phyloP scores from a whole-genome alignment of 1,140 invertebrate genomes.

The Papilio polytes region DNA sequence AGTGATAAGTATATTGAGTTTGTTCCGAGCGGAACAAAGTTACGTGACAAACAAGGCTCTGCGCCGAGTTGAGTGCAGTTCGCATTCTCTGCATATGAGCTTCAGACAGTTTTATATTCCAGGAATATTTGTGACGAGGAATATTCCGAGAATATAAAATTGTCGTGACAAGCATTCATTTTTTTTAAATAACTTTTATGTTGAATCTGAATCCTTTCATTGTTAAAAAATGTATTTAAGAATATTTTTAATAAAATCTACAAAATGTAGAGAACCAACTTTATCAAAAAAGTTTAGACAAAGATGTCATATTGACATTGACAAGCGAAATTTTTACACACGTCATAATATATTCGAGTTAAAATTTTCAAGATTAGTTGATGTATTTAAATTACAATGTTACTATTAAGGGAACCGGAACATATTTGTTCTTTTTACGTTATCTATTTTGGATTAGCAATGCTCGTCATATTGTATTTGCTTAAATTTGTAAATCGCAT shows the following conservation, averaged over 20 bases:
- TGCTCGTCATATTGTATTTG: conserved; percentile 31
- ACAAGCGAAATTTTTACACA: conserved; percentile 8
- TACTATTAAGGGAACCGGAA: conserved; percentile 36
- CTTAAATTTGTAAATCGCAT: conserved; percentile 24
- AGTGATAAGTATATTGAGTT: conserved; percentile 42
- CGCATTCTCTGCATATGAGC: conserved; percentile 21
- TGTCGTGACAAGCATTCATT: not conserved
- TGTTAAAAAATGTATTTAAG: not conserved
- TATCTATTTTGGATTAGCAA: conserved; percentile 21
- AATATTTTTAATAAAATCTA: no score
- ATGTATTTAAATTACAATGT: conserved; percentile 18
- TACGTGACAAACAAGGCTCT: conserved; percentile 39
- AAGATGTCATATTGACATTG: conserved; percentile 4
- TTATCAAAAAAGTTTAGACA: not conserved
- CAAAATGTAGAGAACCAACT: not conserved
- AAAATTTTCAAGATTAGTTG: not conserved
- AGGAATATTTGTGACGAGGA: not conserved
- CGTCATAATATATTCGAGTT: conserved; percentile 30
- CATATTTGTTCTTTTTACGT: conserved; percentile 14
- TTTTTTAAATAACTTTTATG: not conserved
- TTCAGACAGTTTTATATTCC: conserved; percentile 26
- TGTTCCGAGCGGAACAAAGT: conserved; percentile 39
- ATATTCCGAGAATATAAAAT: conserved; percentile 30
- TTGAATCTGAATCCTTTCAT: no score
- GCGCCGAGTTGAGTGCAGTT: conserved; percentile 23